Percentiles rank a stretch among this genome's conserved stretches.
phyloP scores from a whole-genome alignment of 2,888 invertebrate species.

The Phengaris alcon region DNA sequence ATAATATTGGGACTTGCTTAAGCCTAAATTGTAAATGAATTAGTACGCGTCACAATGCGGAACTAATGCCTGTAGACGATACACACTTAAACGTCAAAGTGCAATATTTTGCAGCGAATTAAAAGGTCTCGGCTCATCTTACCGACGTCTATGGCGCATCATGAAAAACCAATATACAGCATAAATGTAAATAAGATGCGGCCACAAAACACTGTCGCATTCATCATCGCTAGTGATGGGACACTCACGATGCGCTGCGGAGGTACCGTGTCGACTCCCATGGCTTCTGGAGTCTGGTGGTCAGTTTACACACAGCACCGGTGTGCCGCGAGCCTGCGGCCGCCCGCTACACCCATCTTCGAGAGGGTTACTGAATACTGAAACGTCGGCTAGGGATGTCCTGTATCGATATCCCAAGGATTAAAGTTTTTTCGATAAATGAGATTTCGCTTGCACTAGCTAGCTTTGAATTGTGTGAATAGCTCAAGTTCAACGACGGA shows the following conservation, averaged over 20 bases:
- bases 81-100: too few relatives aligned
- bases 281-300: slow-evolving; percentile 43
- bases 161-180: too few relatives aligned
- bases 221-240: background rate
- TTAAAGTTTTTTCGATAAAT: background rate
- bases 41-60: too few relatives aligned
- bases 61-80: too few relatives aligned
- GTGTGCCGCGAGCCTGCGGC: slow-evolving; percentile 48
- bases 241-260: slow-evolving; percentile 46
- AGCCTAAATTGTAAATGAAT: too few relatives aligned
- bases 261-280: slow-evolving; percentile 67
- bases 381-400: slow-evolving; percentile 40
- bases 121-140: background rate
- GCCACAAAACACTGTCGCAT: too few relatives aligned
- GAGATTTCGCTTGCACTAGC: background rate
- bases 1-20: too few relatives aligned
- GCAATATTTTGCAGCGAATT: too few relatives aligned
- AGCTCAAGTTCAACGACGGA: background rate
- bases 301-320: slow-evolving; percentile 47
- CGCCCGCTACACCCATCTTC: slow-evolving; percentile 54
- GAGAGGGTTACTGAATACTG: slow-evolving; percentile 45
- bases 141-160: too few relatives aligned
- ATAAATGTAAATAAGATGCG: too few relatives aligned
- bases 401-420: slow-evolving; percentile 29
- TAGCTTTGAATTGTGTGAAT: background rate